These are phyloP conservation scores for Drosophila trapezifrons DNA, from an alignment of 1,140 invertebrate genomes.

Conservation along the genomic window DNA sequence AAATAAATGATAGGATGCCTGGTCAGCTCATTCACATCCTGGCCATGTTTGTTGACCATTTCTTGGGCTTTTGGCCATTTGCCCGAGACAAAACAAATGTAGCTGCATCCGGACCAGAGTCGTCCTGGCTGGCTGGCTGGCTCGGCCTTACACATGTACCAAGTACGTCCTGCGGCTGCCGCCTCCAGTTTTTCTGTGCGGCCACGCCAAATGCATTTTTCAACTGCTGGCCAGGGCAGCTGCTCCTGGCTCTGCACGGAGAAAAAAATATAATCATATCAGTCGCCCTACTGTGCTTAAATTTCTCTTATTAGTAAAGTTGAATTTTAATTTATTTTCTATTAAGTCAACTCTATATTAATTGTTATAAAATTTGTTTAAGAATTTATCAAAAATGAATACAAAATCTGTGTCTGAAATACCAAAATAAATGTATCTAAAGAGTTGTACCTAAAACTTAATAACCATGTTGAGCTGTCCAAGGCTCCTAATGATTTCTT, in stretches of 20 bases:
- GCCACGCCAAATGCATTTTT: constrained; percentile 61
- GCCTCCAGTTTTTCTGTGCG: constrained; percentile 40
- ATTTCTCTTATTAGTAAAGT: no score
- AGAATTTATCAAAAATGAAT: not conserved
- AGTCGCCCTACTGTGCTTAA: no score
- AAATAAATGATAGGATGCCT: constrained; percentile 62
- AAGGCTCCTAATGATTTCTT: no score
- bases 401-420: not conserved
- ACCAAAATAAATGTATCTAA: not conserved
- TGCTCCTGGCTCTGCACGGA: not conserved
- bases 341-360: no score
- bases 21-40: constrained; percentile 37
- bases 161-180: constrained; percentile 29
- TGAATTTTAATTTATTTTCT: no score
- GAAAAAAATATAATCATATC: not conserved
- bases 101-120: constrained; percentile 46
- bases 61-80: constrained; percentile 51
- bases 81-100: constrained; percentile 57
- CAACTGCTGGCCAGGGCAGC: constrained; percentile 46
- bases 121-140: constrained; percentile 15
- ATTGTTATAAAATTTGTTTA: no score
- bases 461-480: no score
- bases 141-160: constrained; percentile 48
- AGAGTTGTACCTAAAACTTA: no score
- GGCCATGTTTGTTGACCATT: constrained; percentile 54